Evolutionary conservation across 1,140 invertebrate genomes (phyloP).

Genomic region (Anagrus nilaparvatae): DNA sequence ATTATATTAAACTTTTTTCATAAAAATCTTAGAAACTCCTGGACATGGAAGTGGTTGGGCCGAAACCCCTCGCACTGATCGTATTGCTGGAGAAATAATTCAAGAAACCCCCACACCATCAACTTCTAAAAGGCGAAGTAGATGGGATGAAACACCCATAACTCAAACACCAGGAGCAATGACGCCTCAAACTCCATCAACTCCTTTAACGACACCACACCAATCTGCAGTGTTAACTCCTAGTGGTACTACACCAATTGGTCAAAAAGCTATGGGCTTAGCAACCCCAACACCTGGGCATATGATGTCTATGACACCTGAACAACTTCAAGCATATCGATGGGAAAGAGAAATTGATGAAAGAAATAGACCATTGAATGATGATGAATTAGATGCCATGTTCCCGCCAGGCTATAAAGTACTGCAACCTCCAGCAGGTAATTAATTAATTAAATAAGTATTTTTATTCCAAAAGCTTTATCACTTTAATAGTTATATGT

Average conservation of each 20-base stretch:
- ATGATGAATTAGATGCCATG: constrained; percentile 95
- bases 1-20: constrained; percentile 4
- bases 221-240: constrained; percentile 50
- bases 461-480: no score
- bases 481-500: no score
- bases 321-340: constrained; percentile 95
- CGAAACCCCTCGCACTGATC: constrained; percentile 92
- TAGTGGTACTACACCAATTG: constrained; percentile 75
- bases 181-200: constrained; percentile 63
- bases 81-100: constrained; percentile 69
- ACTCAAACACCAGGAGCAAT: constrained; percentile 61
- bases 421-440: constrained; percentile 82
- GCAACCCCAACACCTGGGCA: constrained; percentile 94
- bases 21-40: constrained; percentile 86
- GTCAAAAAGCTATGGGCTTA: constrained; percentile 94
- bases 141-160: constrained; percentile 97
- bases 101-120: constrained; percentile 88
- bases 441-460: constrained; percentile 6
- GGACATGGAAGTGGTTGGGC: constrained; percentile 93
- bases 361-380: constrained; percentile 87
- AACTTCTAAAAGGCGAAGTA: constrained; percentile 69
- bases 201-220: constrained; percentile 56
- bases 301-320: constrained; percentile 95
- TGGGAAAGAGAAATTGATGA: constrained; percentile 99
- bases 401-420: constrained; percentile 98